Evolutionary conservation across 2,797 vertebrate genomes (phyloP).

Genomic region (Rhinella marina): DNA sequence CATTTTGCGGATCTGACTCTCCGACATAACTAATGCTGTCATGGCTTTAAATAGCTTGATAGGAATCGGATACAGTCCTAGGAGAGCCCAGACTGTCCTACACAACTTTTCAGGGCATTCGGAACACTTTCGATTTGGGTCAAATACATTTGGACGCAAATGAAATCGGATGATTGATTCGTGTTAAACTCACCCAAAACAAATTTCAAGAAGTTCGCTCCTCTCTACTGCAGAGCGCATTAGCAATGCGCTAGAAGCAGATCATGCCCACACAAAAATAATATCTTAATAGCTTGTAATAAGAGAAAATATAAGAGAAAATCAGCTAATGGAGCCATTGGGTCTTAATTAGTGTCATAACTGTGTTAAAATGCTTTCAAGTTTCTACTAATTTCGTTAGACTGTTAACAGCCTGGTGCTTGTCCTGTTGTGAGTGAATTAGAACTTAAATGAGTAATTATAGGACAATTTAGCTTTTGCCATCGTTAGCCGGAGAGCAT

Average conservation of each 20-base stretch:
- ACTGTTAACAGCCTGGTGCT: background rate
- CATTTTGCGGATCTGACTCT: too few relatives aligned
- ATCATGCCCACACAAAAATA: background rate
- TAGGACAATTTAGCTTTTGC: background rate
- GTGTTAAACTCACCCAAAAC: too few relatives aligned
- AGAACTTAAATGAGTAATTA: constrained; percentile 32
- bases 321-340: background rate
- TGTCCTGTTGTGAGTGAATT: constrained; percentile 27
- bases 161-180: too few relatives aligned
- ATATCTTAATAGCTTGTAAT: background rate
- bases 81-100: too few relatives aligned
- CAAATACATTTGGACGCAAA: too few relatives aligned
- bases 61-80: too few relatives aligned
- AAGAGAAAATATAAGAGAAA: background rate
- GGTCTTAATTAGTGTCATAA: constrained; percentile 28
- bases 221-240: background rate
- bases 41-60: too few relatives aligned
- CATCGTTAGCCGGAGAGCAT: background rate
- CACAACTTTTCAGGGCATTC: too few relatives aligned
- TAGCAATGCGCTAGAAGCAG: background rate
- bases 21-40: too few relatives aligned
- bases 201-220: too few relatives aligned
- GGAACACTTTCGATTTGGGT: too few relatives aligned
- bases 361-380: background rate
- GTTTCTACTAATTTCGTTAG: background rate